Percentiles rank a stretch among this genome's conserved stretches.
These are phyloP conservation scores for Agonum fuliginosum DNA, from an alignment of 2,888 invertebrate genomes.

Conservation along the genomic window DNA sequence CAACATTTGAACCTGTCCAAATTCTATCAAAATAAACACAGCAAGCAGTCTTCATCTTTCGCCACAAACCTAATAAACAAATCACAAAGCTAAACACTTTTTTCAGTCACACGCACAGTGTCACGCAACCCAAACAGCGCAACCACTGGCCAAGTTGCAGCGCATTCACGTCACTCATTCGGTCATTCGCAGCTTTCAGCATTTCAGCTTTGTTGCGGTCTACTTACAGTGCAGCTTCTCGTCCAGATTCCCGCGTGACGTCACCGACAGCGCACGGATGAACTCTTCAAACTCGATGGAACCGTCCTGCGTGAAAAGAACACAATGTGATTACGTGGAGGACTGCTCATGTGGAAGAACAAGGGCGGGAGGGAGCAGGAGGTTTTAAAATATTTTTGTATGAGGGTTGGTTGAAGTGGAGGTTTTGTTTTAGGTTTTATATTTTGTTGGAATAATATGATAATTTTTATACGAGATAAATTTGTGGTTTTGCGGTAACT, in stretches of 20 bases:
- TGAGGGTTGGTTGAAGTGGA: background rate
- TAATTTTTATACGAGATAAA: too few species aligned
- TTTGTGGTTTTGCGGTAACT: too few species aligned
- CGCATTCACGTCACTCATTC: background rate
- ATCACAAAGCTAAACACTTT: too few species aligned
- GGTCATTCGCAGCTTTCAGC: background rate
- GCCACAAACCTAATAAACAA: too few species aligned
- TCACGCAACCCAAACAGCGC: too few species aligned
- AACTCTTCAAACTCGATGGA: conserved; percentile 99
- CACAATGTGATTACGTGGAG: conserved; percentile 21
- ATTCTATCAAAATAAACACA: too few species aligned
- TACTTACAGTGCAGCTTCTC: conserved; percentile 98
- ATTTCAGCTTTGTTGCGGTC: conserved; percentile 55
- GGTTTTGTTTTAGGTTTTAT: background rate
- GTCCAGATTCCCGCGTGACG: conserved; percentile 98
- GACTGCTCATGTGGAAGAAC: background rate
- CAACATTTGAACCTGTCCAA: too few species aligned
- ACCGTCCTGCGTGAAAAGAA: conserved; percentile 84
- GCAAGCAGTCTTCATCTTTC: too few species aligned
- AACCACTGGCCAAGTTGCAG: background rate
- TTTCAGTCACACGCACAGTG: too few species aligned
- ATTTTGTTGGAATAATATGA: too few species aligned
- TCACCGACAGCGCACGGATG: conserved; percentile 97
- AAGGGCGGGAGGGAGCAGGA: background rate
- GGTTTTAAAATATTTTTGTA: background rate